A percentile compares a stretch with the other conserved stretches of the same genome.
These are phyloP conservation scores for Trypoxylus dichotomus DNA, from an alignment of 1,140 invertebrate species.

Conservation along the genomic window DNA sequence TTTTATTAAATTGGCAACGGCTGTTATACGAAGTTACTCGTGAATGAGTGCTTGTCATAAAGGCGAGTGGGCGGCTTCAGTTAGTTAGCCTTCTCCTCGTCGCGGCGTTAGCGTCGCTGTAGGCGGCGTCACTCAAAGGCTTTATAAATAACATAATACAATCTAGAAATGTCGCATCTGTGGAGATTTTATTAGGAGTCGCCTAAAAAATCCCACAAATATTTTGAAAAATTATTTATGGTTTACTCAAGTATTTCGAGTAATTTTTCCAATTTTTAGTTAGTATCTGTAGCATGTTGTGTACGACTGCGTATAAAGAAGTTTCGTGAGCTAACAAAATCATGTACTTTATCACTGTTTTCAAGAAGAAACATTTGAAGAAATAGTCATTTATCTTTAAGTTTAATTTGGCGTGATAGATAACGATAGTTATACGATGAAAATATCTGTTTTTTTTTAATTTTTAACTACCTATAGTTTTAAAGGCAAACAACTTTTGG, in stretches of 20 bases:
- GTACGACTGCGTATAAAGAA: too few species aligned
- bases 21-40: conserved; percentile 21
- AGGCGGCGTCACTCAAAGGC: conserved; percentile 49
- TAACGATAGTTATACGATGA: too few species aligned
- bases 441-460: too few species aligned
- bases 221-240: not conserved
- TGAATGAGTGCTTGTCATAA: conserved; percentile 25
- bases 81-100: conserved; percentile 33
- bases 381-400: too few species aligned
- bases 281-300: too few species aligned
- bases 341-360: too few species aligned
- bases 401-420: too few species aligned
- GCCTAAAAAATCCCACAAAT: conserved; percentile 34
- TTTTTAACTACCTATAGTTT: too few species aligned
- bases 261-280: not conserved
- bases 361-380: too few species aligned
- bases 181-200: conserved; percentile 52
- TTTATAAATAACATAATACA: conserved; percentile 55
- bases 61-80: conserved; percentile 34
- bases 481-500: too few species aligned
- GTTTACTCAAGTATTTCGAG: not conserved
- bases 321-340: too few species aligned
- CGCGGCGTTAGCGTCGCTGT: conserved; percentile 39
- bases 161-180: conserved; percentile 52
- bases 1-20: conserved; percentile 20